Evolutionary conservation across 2,797 vertebrate genomes (phyloP), one percentile per base, ranked within the genome.

Genomic region (Squalus acanthias): DNA sequence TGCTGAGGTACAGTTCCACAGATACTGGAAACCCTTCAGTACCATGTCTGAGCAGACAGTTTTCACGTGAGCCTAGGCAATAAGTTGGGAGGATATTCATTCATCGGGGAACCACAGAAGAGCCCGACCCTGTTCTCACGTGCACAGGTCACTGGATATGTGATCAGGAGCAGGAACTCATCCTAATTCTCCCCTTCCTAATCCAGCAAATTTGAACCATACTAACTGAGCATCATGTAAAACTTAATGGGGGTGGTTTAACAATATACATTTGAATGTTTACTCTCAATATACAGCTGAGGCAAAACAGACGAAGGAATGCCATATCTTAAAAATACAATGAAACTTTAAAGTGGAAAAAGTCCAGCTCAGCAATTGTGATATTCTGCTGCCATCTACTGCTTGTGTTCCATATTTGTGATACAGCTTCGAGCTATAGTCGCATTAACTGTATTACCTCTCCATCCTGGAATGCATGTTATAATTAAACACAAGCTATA

Each of bases 351-450:
- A 24, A 69, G 20, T 69, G 8, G 39, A 69, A 46, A 93, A 26
- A 53, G 15, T 20, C 17, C 50, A 57, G 50, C 53, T 20, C 60
- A 65, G 50, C 70, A 53, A 74, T 29, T 57, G 50, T n/a, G 94
- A n/a, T 76, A 17, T 33, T 57, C 50, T 76, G 60, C 94, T 60
- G 94, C 94, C 94, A 95, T n/a, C 94, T 95, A 76, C 89, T 92
- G 89, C 33, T 92, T 33, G 29, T 65, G 13, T n/a, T 92, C 29
- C 29, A n/a, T 17, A 65, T 26, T 91, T 91, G 53, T 63, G 12
- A 91, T 63, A 60, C 89, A 92, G 33, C 8, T 92, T 1, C 33
- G 57, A 92, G 60, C 15, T 33, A 91, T 63, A 65, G 63, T 92
- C 60, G 2, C 26, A 13, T 92, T 92, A n/a, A 63, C 29, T 65